Percentiles rank a stretch among this genome's conserved stretches.
Evolutionary conservation across 1,140 invertebrate species (phyloP).

Genomic region (Trachymyrmex septentrionalis): DNA sequence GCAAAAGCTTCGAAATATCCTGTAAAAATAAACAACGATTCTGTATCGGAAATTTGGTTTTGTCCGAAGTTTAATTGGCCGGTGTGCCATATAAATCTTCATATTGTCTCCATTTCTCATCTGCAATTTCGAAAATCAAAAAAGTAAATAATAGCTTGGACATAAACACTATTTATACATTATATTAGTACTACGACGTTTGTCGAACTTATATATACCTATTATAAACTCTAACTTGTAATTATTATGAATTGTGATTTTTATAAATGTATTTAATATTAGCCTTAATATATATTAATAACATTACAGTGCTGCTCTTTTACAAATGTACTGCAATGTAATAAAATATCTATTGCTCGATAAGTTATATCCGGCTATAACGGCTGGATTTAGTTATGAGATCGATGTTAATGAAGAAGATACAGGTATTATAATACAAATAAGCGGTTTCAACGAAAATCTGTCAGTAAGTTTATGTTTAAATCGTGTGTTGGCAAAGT

Average conservation of each 20-base stretch:
- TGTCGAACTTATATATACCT: no score
- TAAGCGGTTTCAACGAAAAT: constrained; percentile 93
- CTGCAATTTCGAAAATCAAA: constrained; percentile 87
- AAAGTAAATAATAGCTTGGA: constrained; percentile 86
- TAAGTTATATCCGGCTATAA: constrained; percentile 92
- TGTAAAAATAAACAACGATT: constrained; percentile 88
- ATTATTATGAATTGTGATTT: neutral
- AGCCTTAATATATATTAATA: neutral
- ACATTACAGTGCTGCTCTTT: constrained; percentile 87
- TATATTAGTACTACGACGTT: no score
- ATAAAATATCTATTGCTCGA: constrained; percentile 88
- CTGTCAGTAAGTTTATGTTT: constrained; percentile 88
- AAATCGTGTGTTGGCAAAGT: no score
- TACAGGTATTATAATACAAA: constrained; percentile 88
- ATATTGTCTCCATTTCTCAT: constrained; percentile 92
- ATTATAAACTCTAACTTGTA: no score
- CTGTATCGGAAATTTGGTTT: constrained; percentile 93
- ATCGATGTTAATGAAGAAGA: constrained; percentile 88
- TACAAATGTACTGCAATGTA: constrained; percentile 88
- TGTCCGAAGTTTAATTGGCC: constrained; percentile 95
- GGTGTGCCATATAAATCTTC: constrained; percentile 91
- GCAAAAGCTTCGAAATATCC: constrained; percentile 87
- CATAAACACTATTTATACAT: neutral
- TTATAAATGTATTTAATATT: neutral
- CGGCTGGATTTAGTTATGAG: constrained; percentile 90